Conservation (phyloP, 2,797 vertebrate species). For the Periophthalmus magnuspinnatus region DNA sequence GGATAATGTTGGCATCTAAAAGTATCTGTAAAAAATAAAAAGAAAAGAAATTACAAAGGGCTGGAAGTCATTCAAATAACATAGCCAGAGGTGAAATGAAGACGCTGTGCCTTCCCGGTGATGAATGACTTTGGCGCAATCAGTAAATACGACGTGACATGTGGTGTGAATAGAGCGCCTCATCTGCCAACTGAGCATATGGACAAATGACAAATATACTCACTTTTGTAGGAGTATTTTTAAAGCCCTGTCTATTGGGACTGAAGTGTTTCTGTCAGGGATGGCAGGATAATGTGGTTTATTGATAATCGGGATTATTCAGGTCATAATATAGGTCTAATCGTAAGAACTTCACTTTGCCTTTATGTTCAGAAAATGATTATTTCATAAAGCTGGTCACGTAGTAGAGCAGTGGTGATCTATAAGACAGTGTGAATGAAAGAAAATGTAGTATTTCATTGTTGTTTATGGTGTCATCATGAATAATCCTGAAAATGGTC, state of each 20-base stretch:
- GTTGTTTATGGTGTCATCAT: background rate
- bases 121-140: slow-evolving; percentile 37
- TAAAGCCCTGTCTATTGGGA: background rate
- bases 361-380: background rate
- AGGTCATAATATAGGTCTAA: no score
- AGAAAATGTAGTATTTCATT: background rate
- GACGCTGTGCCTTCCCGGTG: slow-evolving; percentile 31
- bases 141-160: slow-evolving; percentile 36
- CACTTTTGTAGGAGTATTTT: slow-evolving; percentile 10
- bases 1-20: slow-evolving; percentile 86
- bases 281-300: background rate
- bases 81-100: slow-evolving; percentile 26
- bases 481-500: background rate
- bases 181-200: slow-evolving; percentile 10
- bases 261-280: background rate
- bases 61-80: slow-evolving; percentile 45
- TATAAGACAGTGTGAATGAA: background rate
- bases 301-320: no score
- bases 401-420: background rate
- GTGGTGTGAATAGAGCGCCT: slow-evolving; percentile 29
- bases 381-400: background rate
- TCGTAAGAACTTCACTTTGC: background rate
- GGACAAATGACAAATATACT: slow-evolving; percentile 10
- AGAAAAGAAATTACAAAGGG: background rate
- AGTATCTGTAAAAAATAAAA: slow-evolving; percentile 76